Percentiles rank a stretch among this genome's conserved stretches.
These are phyloP conservation scores for Pantherophis vulpinus DNA, from an alignment of 2,797 vertebrate genomes.

Conservation along the genomic window DNA sequence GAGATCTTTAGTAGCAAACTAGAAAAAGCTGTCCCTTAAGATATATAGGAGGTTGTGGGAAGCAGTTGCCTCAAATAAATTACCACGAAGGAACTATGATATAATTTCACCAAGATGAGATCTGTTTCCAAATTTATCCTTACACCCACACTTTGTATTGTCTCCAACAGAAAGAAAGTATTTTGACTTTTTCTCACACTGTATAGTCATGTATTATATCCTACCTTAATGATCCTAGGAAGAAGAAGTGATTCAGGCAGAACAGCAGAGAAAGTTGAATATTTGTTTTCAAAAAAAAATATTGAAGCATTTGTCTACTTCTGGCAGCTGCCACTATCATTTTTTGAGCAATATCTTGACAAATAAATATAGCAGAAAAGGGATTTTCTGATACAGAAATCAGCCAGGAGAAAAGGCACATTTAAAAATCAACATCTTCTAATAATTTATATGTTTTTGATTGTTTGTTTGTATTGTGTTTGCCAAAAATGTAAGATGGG, in stretches of 20 bases:
- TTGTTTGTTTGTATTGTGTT: not conserved
- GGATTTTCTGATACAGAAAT: not conserved
- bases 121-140: not conserved
- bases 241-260: conserved; percentile 69
- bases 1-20: not conserved
- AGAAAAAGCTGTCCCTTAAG: not conserved
- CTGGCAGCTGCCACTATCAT: not conserved
- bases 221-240: conserved; percentile 80
- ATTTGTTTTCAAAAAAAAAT: not conserved
- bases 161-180: conserved; percentile 82
- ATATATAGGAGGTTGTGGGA: not conserved
- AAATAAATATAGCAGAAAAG: not conserved
- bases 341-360: not conserved
- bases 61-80: not conserved
- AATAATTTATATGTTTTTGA: not conserved
- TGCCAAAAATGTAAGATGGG: not conserved
- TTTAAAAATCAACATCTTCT: not conserved
- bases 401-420: not conserved
- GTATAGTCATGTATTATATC: conserved; percentile 78
- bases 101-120: not conserved
- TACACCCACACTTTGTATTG: conserved; percentile 75
- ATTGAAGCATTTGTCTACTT: not conserved
- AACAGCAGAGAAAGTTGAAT: not conserved
- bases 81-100: not conserved
- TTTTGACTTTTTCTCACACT: conserved; percentile 77